Percentiles rank a stretch among this genome's conserved stretches.
phyloP scores from a whole-genome alignment of 2,797 vertebrate species.

The Acanthiza pusilla region DNA sequence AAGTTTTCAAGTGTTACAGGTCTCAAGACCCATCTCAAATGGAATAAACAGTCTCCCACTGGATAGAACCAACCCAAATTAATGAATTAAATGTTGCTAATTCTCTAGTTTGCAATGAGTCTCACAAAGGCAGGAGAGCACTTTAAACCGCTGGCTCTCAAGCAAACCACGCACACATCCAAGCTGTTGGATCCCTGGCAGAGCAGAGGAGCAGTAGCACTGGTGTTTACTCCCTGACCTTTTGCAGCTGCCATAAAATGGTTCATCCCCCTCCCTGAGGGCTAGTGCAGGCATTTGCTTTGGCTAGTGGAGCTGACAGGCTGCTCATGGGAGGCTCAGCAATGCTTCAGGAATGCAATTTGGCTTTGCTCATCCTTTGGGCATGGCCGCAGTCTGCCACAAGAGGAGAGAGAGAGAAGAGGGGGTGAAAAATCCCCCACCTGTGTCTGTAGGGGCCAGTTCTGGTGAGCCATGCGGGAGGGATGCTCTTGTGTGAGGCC shows the following conservation, averaged over 20 bases:
- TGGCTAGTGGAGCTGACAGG: slow-evolving; percentile 7
- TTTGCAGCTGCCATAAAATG: slow-evolving; percentile 30
- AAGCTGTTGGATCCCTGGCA: neutral
- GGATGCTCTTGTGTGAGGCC: neutral
- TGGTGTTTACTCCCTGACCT: neutral
- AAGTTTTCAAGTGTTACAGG: neutral
- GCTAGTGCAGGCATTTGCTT: neutral
- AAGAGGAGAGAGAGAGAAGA: neutral
- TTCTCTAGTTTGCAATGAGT: neutral
- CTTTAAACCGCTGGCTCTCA: neutral
- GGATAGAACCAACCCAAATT: neutral
- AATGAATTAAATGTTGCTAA: neutral
- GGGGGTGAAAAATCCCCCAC: neutral
- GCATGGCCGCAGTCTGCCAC: neutral
- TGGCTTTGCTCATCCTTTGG: neutral
- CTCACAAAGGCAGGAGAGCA: neutral
- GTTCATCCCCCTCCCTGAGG: neutral
- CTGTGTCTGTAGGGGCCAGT: neutral
- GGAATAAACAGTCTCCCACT: neutral
- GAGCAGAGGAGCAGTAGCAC: neutral
- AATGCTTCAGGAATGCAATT: neutral
- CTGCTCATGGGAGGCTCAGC: neutral
- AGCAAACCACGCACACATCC: neutral
- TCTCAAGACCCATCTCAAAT: neutral
- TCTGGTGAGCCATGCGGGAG: neutral